Conservation (phyloP, 2,113 vertebrate genomes). For the Nanger granti region DNA sequence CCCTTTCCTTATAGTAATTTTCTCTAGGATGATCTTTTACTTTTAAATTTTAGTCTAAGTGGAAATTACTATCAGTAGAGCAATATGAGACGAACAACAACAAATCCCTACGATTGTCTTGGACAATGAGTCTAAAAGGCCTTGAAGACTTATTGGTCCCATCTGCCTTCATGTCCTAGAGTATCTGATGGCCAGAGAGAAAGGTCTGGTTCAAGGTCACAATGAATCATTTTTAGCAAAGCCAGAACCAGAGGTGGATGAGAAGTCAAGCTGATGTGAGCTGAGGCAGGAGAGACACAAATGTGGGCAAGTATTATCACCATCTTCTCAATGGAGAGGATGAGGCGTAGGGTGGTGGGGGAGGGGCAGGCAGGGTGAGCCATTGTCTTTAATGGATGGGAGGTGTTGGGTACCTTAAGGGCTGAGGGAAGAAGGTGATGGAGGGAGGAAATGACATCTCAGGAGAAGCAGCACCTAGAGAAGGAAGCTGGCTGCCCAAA, state of each 20-base stretch:
- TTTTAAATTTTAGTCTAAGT: not conserved
- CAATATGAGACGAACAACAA: not conserved
- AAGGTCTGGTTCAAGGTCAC: not conserved
- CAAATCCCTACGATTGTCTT: not conserved
- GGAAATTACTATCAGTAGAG: not conserved
- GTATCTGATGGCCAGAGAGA: not conserved
- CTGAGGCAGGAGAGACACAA: not conserved
- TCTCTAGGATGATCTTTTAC: not conserved
- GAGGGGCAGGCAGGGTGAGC: not conserved
- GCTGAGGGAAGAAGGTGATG: not conserved
- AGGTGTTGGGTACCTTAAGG: not conserved
- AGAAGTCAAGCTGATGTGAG: not conserved
- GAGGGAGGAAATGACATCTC: no score
- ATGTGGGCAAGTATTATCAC: not conserved
- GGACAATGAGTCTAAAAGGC: no score
- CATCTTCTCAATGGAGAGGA: accelerated
- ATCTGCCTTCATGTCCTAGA: not conserved
- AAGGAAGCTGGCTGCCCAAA: not conserved
- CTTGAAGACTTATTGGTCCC: not conserved
- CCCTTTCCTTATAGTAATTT: not conserved
- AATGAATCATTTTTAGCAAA: not conserved
- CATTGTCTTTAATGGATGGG: not conserved
- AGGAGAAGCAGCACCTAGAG: not conserved
- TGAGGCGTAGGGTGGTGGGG: accelerated
- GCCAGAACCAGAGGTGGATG: not conserved